Evolutionary conservation across 92 coral and sea anemone genomes (phyloP), one percentile per base, ranked within the genome.

Genomic region (Epizoanthus ramosus): DNA sequence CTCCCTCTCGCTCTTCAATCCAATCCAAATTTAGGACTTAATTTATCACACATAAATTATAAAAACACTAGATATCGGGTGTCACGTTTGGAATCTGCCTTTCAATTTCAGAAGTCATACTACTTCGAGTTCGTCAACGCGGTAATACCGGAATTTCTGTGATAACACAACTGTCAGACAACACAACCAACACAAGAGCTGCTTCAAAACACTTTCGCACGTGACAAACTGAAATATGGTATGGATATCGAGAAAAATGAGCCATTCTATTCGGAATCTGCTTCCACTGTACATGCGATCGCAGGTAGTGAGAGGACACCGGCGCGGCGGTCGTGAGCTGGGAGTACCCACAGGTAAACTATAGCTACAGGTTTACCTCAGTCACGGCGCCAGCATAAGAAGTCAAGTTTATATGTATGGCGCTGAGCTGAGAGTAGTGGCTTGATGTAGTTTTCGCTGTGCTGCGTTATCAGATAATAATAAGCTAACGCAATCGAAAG

Each of bases 301-400:
- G 52, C 75, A 69, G 33, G 96, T 92, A 64, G 91, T 75, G 22
- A 80, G 80, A 3, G 96, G 96, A 37, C 71, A 45, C 80, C 72
- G 71, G 43, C 75, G 96, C 17, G 95, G 95, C 70, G 96, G 96
- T 7, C 87, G 90, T 68, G 91, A 92, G 67, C 73, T 92, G 3
- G 92, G 93, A 14, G 87, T 92, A 22, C 96, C 93, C 12, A 92
- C 96, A 59, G 92, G 92, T 89, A 28, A 52, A 3, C 68, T 8
- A 8, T 12, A 63, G 1, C 6, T 28, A 28, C 31, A 28, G 31
- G 31, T 28, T 2, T 28, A 28, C 31, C 31, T 63, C 16, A 12
- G 47, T 2, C 1, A 39, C 35, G 6, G 31, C 25, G 1, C 13
- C 15, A 31, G 39, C 35, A 25, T 15, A 16, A 64, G 24, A 33